Evolutionary conservation across 2,113 vertebrate genomes (phyloP).

Genomic region (Sisor rabdophorus): DNA sequence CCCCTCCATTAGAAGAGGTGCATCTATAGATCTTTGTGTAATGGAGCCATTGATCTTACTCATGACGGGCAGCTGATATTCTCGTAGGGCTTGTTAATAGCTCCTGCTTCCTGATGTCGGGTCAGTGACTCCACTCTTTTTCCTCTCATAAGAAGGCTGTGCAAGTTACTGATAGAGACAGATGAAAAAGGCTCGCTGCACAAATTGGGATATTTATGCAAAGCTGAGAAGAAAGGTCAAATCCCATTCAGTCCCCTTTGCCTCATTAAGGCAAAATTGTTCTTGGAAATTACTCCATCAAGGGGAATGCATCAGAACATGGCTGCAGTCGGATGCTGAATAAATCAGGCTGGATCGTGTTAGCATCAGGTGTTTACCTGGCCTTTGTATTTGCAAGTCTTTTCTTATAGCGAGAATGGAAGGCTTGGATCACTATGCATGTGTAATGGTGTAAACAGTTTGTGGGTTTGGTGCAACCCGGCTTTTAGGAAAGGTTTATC

Average conservation of each 20-base stretch:
- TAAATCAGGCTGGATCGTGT: neutral
- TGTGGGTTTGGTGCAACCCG: neutral
- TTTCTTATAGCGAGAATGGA: neutral
- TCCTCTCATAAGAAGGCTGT: slow-evolving; percentile 12
- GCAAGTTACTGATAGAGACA: slow-evolving; percentile 10
- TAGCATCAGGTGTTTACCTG: neutral
- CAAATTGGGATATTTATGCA: slow-evolving; percentile 44
- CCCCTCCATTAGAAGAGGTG: slow-evolving; percentile 9
- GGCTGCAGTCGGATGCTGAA: slow-evolving; percentile 1
- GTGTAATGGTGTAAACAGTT: too few species aligned
- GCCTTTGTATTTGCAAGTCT: neutral
- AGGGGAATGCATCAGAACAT: neutral
- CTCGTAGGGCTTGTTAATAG: slow-evolving; percentile 32
- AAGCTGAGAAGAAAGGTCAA: slow-evolving; percentile 39
- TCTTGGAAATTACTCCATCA: slow-evolving; percentile 21
- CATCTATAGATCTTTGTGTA: slow-evolving; percentile 21
- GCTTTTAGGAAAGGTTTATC: neutral
- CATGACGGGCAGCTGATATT: slow-evolving; percentile 21
- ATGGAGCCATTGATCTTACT: slow-evolving; percentile 12
- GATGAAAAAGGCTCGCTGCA: slow-evolving; percentile 19
- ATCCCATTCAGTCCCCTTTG: slow-evolving; percentile 18
- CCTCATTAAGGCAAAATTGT: slow-evolving; percentile 40
- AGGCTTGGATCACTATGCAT: neutral
- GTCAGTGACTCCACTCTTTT: slow-evolving; percentile 26
- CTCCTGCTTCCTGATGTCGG: slow-evolving; percentile 8